These are phyloP conservation scores for Cephalopachus bancanus DNA, from an alignment of 2,797 vertebrate genomes.

Conservation along the genomic window DNA sequence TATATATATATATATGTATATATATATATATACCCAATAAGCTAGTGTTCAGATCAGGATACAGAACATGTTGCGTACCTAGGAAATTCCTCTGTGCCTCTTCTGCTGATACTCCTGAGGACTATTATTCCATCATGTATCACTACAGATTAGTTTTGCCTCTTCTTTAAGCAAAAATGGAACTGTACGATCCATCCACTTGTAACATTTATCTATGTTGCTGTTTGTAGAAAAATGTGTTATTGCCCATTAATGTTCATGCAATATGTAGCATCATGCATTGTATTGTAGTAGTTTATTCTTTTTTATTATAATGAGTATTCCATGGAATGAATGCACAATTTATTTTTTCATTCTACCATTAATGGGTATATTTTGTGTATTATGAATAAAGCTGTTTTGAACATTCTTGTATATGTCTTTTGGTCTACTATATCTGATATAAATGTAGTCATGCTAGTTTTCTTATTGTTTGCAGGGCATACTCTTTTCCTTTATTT, in stretches of 20 bases:
- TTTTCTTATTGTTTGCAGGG: neutral
- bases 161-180: neutral
- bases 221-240: neutral
- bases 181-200: neutral
- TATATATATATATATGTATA: no score
- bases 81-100: neutral
- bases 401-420: neutral
- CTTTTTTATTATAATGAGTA: neutral
- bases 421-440: neutral
- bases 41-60: neutral
- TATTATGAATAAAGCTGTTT: neutral
- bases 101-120: neutral
- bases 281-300: neutral
- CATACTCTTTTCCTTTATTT: neutral
- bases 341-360: neutral
- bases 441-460: neutral
- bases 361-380: neutral
- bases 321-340: neutral
- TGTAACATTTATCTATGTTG: neutral
- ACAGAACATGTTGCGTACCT: neutral
- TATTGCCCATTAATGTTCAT: neutral
- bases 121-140: neutral
- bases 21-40: neutral
- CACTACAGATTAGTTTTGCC: neutral
- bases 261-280: neutral